Base-by-base conservation (phyloP, 2,113 vertebrate species). In the Erpornis zantholeuca region DNA sequence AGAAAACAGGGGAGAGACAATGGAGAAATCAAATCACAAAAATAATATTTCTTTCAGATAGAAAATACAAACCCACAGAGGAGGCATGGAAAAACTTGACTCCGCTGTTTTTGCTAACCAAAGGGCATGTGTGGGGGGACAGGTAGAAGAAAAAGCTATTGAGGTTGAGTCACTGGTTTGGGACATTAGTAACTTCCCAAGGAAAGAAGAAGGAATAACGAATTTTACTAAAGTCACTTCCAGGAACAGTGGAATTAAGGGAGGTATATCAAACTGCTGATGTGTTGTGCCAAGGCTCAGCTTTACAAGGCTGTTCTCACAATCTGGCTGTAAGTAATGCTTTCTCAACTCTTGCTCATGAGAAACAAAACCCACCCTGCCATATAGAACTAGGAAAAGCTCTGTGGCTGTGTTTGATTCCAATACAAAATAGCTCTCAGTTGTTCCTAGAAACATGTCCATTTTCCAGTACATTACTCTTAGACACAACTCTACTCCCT, bases 101-200 rank as follows among this genome's bases (percentile, higher is more conserved):
- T 20, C 28, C 42, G 36, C 25, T 75, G 9, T 4, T 80, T 35
- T 3, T 24, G 13, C 45, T 87, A 19, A 24, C 11, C 23, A n/a
- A 33, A 38, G 4, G 1, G 9, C 21, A 9, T 4, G 8, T 6
- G 5, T 31, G 11, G 8, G 15, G 72, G 5, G 3, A 56, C 20
- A 31, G 38, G 6, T 3, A 18, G 25, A 79, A 52, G 12, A 57
- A 15, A 42, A 64, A 54, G 14, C 11, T 63, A 11, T 8, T 23
- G 12, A 71, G 17, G 60, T 83, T 42, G 7, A 66, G n/a, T 77
- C 24, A 31, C 42, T 53, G 14, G 2, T 15, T 95, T 90, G 11
- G 31, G 18, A 29, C 50, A 12, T 35, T 27, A 65, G 12, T 12
- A 44, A 19, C 22, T 29, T 54, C 16, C 7, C 9, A 42, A 80